phyloP scores from a whole-genome alignment of 2,888 invertebrate species.

The Dendrolimus pini region DNA sequence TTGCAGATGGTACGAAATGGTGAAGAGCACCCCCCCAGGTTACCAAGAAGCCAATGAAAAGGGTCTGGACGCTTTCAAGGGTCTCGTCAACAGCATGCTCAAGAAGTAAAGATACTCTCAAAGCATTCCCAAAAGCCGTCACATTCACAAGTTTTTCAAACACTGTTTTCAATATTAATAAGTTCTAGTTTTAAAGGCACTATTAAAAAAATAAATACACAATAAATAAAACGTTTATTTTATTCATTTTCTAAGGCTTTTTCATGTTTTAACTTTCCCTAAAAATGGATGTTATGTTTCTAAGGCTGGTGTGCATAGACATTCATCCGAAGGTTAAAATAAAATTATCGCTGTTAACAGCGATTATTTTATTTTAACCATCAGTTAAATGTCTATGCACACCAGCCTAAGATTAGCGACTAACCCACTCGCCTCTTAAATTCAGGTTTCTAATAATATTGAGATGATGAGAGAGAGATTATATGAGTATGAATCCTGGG shows the following conservation, averaged over 20 bases:
- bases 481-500: too few relatives aligned
- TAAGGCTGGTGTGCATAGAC: too few relatives aligned
- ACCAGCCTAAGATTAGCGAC: too few relatives aligned
- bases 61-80: conserved; percentile 74
- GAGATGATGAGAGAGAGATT: too few relatives aligned
- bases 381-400: too few relatives aligned
- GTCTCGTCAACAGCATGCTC: conserved; percentile 52
- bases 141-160: conserved; percentile 24
- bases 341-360: too few relatives aligned
- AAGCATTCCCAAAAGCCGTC: conserved; percentile 16
- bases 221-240: conserved; percentile 4
- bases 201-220: conserved; percentile 30
- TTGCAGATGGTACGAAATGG: conserved; percentile 61
- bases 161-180: conserved; percentile 31
- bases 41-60: conserved; percentile 76
- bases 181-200: conserved; percentile 48
- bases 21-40: conserved; percentile 58
- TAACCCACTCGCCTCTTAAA: background rate
- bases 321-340: too few relatives aligned
- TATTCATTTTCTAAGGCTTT: background rate
- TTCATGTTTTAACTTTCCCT: too few relatives aligned
- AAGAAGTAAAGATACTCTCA: conserved; percentile 44
- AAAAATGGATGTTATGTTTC: too few relatives aligned
- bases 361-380: too few relatives aligned
- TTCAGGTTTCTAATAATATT: background rate